Percentiles rank a stretch among this genome's conserved stretches.
Conservation (phyloP, 1,140 invertebrate species). For the Lanistes nyassanus region DNA sequence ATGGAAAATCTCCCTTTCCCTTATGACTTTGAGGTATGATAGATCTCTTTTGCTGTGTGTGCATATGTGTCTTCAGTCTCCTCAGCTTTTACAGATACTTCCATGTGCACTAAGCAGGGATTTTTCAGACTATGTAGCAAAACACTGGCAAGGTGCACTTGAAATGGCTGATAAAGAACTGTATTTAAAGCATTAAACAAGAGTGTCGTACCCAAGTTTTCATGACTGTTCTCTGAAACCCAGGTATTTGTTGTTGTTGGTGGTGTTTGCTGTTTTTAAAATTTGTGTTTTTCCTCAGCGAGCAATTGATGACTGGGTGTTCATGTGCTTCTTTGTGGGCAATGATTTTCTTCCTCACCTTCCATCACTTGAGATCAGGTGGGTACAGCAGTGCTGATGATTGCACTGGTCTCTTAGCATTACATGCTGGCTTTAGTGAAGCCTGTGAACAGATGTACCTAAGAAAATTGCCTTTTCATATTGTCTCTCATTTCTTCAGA, state of each 20-base stretch:
- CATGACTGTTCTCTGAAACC: not conserved
- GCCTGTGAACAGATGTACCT: too few relatives aligned
- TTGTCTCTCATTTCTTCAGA: too few relatives aligned
- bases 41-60: constrained; percentile 11
- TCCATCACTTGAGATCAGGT: constrained; percentile 93
- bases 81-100: not conserved
- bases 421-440: too few relatives aligned
- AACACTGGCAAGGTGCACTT: not conserved
- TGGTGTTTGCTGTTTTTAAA: not conserved
- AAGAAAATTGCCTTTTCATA: too few relatives aligned
- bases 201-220: too few relatives aligned
- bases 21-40: constrained; percentile 70
- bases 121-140: not conserved
- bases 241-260: not conserved
- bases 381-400: too few relatives aligned
- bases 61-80: not conserved
- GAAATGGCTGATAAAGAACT: too few relatives aligned
- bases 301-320: constrained; percentile 95
- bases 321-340: constrained; percentile 99
- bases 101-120: not conserved
- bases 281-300: constrained; percentile 49
- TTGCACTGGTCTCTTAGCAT: too few relatives aligned
- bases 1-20: constrained; percentile 92
- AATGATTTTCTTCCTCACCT: constrained; percentile 99
- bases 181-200: too few relatives aligned